Percentiles rank a stretch among this genome's conserved stretches.
Conservation (phyloP, 1,140 invertebrate species). For the Sitophilus oryzae region DNA sequence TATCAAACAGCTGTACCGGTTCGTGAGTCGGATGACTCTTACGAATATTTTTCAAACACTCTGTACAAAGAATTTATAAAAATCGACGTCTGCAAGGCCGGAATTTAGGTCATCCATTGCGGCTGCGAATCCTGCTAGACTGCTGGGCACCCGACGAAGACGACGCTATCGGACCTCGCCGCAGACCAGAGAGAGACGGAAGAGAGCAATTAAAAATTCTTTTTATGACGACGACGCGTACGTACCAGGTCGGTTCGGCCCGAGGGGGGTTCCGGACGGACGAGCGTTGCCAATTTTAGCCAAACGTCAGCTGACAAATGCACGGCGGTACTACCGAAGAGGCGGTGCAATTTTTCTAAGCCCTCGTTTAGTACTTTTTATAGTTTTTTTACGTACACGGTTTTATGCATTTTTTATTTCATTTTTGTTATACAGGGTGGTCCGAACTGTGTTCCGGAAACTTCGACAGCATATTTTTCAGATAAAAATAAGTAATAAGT, state of each 20-base stretch:
- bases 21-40: no score
- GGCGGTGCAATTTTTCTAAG: no score
- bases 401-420: no score
- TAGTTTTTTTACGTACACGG: no score
- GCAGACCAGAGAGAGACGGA: constrained; percentile 13
- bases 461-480: no score
- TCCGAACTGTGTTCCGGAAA: no score
- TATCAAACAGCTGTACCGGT: no score
- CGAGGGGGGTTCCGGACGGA: not conserved
- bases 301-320: not conserved
- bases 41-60: constrained; percentile 1
- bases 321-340: not conserved
- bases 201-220: constrained; percentile 31
- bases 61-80: constrained; percentile 14
- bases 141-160: constrained; percentile 22
- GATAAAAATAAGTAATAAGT: no score
- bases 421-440: no score
- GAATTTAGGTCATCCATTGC: constrained; percentile 23
- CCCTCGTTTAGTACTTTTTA: no score
- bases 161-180: constrained; percentile 4
- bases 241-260: constrained; percentile 24
- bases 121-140: constrained; percentile 18
- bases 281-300: constrained; percentile 1
- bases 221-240: constrained; percentile 21
- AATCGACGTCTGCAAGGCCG: constrained; percentile 16